Base-by-base conservation (phyloP, 1,140 invertebrate species). In the Camponotus pennsylvanicus region DNA sequence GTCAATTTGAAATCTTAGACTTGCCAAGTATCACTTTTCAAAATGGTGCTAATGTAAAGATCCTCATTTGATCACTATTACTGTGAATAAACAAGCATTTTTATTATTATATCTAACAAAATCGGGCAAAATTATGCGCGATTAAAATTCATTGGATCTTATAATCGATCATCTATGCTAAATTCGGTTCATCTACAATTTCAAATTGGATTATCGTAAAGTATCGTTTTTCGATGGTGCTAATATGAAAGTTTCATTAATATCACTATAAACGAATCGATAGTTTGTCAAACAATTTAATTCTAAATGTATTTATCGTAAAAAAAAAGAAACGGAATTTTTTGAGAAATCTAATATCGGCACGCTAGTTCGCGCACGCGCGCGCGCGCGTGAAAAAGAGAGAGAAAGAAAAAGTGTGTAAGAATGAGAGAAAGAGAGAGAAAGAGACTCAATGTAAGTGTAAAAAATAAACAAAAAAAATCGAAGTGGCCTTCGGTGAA, bases 401-500 rank as follows among this genome's bases (percentile, higher is more conserved):
- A 63, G 42, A 52, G 42, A 57, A 5, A 69, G 40, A 40, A 1
- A 18, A 32, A 79, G 57, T 34, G 37, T 11, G 18, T 32, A 27
- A 42, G 52, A 76, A 18, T 34, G 87, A 32, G 49, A 21, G 86
- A n/a, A 13, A 42, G 27, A 49, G 61, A 88, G 64, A 49, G 34
- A 83, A 61, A 90, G 78, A 71, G 91, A 93, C 90, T 93, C 91
- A 93, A 87, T 91, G 92, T 93, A 93, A 93, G 91, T 94, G 88
- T 94, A 93, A 94, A 94, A 92, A 93, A 78, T 91, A 92, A 90
- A 88, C 55, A 91, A 88, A 83, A 82, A 94, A 93, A 90, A 93
- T 94, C 91, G 92, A 94, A 94, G 93, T 94, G 94, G 93, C 93
- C 93, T 94, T 94, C 93, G 91, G 92, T 92, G 90, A 92, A 92